Base-by-base conservation (phyloP, 1,140 invertebrate species). In the Ooceraea biroi region DNA sequence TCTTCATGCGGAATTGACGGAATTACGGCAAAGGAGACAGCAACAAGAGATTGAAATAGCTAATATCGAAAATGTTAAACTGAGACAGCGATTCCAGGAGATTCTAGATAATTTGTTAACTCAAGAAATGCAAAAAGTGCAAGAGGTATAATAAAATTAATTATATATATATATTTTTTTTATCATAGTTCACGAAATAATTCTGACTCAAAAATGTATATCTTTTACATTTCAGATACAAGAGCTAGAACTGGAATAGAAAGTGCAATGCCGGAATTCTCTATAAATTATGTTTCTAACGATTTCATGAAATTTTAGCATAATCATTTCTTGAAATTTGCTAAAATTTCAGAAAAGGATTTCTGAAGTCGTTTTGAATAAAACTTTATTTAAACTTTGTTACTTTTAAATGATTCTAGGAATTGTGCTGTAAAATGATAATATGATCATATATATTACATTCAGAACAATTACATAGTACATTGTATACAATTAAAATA, bases 1-100 rank as follows among this genome's bases (percentile, higher is more conserved):
- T 86, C 91, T 97, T 0, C 95, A 96, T 30, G 92, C 95, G 7
- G 97, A 98, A 93, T 93, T 98, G 41, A 95, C 95, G 25, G 96
- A 97, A 74, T 92, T 98, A 17, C 96, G 96, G 88, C 95, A 96
- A 60, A 95, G 96, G 61, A 95, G 97, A 83, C 95, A 96, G 57
- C 96, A 97, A 87, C 98, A 98, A 90, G 97, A 98, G 90, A 94
- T 96, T 65, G 97, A 98, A 93, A 97, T 98, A 88, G 96, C 96
- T 7, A 97, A 96, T 48, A 98, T 98, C 91, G 98, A 98, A 92
- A 99, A 98, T 92, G 93, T 96, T 73, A 97, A 97, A 30, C 91
- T 99, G 0, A 95, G 97, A 60, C 97, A 98, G 92, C 93, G 98
- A 52, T 97, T 98, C 91, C 97, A 98, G 92, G 96, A 97, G 83